Evolutionary conservation across 2,888 invertebrate species (phyloP), one percentile per base, ranked within the genome.

Genomic region (Trachelus stipa): DNA sequence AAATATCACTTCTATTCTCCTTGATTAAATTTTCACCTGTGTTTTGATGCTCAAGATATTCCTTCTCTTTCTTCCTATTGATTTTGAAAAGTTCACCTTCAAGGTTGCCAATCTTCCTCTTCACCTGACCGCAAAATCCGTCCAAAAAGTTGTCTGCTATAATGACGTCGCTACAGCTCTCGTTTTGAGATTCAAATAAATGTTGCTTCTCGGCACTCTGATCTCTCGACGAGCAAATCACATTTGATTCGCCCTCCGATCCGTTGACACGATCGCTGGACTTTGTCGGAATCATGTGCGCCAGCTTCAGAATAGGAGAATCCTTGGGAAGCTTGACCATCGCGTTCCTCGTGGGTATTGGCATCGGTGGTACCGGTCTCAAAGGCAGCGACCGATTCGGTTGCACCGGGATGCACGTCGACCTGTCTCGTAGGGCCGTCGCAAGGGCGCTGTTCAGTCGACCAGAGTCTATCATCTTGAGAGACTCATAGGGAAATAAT

Each of bases 351-450:
- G 74, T 81, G 34, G 81, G 85, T 1, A 77, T 82, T n/a, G 81
- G 85, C 1, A 77, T 82, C 56, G 81, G 86, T 0, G 90, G 90
- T 15, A 87, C 87, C 23, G 90, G 90, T n/a, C 85, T 85, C 12
- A 90, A 83, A 2, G 90, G 90, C 37, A 90, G 80, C 12, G 88
- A 87, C 33, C 85, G 88, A 83, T 90, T 90, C 31, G 90, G 90
- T 77, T 90, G 90, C 33, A 86, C 81, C 11, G 90, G 88, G 40
- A 90, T 88, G 81, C 85, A 88, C 23, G 87, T 76, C 68, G 86
- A 82, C 34, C 87, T 85, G 77, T 89, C 89, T 68, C 85, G 84
- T 30, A 88, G 73, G 12, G 88, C 87, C 0, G 87, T 88, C 34
- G 87, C 86, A 34, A 87, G 78, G 73, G 85, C 85, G 31, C 81